Conservation (phyloP, 2,113 vertebrate genomes). For the Toxostoma redivivum region DNA sequence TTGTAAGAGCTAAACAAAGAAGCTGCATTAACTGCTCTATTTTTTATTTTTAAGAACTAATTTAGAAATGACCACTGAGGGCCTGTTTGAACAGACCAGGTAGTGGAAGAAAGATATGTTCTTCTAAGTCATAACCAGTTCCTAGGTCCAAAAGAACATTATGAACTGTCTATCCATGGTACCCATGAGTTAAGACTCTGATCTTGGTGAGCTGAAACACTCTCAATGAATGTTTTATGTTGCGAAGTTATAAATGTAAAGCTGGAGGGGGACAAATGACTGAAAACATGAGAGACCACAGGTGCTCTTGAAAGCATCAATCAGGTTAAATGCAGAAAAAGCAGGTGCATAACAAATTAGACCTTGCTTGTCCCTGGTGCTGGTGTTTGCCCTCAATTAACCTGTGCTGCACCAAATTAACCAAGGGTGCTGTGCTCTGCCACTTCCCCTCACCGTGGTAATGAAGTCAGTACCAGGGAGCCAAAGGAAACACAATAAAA, state of each 20-base stretch:
- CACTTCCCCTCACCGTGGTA: neutral
- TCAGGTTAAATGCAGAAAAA: neutral
- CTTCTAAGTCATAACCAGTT: neutral
- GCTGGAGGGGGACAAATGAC: neutral
- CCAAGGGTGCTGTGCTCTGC: neutral
- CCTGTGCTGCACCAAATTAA: neutral
- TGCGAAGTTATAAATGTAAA: neutral
- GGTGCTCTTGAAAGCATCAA: neutral
- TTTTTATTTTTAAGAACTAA: neutral
- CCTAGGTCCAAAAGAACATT: neutral
- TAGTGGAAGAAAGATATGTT: neutral
- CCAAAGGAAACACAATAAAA: neutral
- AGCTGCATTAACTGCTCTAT: neutral
- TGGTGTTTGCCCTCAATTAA: neutral
- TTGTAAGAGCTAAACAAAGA: neutral
- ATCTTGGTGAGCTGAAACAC: neutral
- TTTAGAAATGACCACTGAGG: neutral
- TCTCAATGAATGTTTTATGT: accelerated
- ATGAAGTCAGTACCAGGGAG: neutral
- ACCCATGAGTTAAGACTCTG: neutral
- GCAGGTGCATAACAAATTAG: neutral
- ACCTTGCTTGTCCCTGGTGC: neutral
- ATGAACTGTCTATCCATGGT: neutral
- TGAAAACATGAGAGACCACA: neutral
- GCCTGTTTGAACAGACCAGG: neutral